Base-by-base conservation (phyloP, 2,797 vertebrate genomes). In the Bufotes viridis region DNA sequence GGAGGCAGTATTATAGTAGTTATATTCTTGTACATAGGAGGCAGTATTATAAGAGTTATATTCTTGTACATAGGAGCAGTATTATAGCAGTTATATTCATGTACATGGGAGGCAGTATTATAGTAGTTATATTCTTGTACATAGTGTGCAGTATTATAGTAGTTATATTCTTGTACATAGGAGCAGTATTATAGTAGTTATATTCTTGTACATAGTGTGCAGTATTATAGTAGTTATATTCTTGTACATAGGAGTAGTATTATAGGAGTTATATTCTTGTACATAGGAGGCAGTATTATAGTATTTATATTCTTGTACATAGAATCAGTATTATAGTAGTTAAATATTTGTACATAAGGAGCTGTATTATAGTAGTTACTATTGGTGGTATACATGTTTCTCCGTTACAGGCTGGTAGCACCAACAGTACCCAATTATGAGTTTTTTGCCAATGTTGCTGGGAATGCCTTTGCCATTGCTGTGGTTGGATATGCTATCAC, bases 401-500 rank as follows among this genome's bases (percentile, higher is more conserved):
- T 61, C 34, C 70, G 0, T 81, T 88, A 26, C 90, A 99, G 98
- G 89, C 92, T 99, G 90, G 93, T 95, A 90, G 88, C 95, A 0
- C 98, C 98, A 0, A 91, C 90, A 79, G 69, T 87, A 15, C 98
- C 98, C 34, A 85, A 58, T 0, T 0, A 87, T 69, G 93, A 91
- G 61, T 91, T 97, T 87, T 97, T 99, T 49, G 84, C 92, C 51
- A 91, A 93, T 80, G 93, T 99, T 80, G 92, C 94, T 0, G 98
- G 97, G 6, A 97, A 98, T 0, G 97, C 98, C 67, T 99, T 99
- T 0, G 96, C 98, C 90, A 95, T 99, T 8, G 93, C 98, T 0
- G 95, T 99, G 85, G 98, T 99, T 4, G 97, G 97, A 34, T 99
- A 98, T 0, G 97, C 97, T 90, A 97, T 99, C 22, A 96, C 96